Conservation (phyloP, 2,113 vertebrate species). For the Cairina moschata region DNA sequence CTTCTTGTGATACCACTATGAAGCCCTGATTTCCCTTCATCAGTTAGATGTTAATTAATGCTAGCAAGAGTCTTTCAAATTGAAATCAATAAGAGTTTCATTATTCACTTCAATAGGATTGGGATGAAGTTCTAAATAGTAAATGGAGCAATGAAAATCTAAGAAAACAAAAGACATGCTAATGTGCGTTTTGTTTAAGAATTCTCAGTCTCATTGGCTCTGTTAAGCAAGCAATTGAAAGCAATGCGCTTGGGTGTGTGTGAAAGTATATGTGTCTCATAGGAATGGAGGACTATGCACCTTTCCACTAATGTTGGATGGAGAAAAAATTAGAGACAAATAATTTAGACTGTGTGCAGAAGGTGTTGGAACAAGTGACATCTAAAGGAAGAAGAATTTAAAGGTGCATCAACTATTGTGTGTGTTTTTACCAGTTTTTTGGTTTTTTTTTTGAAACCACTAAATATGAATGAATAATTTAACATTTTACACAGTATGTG, state of each 20-base stretch:
- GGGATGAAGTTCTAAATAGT: conserved; percentile 22
- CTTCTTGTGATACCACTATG: background rate
- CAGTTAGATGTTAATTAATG: conserved; percentile 18
- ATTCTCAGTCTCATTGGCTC: conserved; percentile 8
- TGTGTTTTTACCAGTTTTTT: conserved; percentile 13
- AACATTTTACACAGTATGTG: conserved; percentile 39
- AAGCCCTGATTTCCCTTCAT: background rate
- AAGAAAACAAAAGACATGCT: conserved; percentile 29
- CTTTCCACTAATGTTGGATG: background rate
- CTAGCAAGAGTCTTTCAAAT: conserved; percentile 14
- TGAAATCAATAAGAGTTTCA: conserved; percentile 55
- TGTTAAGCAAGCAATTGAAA: conserved; percentile 32
- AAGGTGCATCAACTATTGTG: background rate
- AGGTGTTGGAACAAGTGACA: background rate
- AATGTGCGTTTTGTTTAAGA: conserved; percentile 50
- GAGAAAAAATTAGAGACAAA: background rate
- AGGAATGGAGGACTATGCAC: background rate
- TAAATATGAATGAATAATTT: conserved; percentile 69
- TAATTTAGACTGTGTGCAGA: background rate
- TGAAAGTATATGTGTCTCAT: background rate
- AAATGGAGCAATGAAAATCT: conserved; percentile 53
- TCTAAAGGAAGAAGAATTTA: background rate
- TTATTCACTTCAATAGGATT: conserved; percentile 39
- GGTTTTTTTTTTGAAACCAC: conserved; percentile 19
- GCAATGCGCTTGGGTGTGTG: background rate